A percentile compares a stretch with the other conserved stretches of the same genome.
Evolutionary conservation across 2,113 vertebrate genomes (phyloP).

Genomic region (Dendropsophus ebraccatus): DNA sequence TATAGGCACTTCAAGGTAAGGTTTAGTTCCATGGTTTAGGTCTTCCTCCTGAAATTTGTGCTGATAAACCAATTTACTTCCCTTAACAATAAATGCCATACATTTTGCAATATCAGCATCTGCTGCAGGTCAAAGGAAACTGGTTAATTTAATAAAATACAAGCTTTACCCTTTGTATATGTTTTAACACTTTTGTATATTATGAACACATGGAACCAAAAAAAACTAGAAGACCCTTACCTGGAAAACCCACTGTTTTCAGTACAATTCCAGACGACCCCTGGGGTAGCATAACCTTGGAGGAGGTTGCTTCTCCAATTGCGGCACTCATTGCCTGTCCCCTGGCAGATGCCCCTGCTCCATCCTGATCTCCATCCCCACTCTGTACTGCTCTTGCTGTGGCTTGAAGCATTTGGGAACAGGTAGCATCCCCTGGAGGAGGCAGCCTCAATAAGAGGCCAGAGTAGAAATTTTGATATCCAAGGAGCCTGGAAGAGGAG

Average conservation of each 20-base stretch:
- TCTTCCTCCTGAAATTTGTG: no score
- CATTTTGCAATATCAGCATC: no score
- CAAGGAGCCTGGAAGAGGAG: conserved; percentile 60
- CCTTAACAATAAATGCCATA: no score
- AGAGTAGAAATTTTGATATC: conserved; percentile 83
- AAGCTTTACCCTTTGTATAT: not conserved
- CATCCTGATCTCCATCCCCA: conserved; percentile 52
- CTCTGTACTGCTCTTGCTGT: conserved; percentile 75
- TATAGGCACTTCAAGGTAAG: no score
- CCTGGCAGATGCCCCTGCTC: conserved; percentile 40
- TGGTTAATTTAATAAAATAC: not conserved
- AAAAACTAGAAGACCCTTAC: conserved; percentile 16
- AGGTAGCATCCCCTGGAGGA: conserved; percentile 80
- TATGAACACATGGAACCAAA: not conserved
- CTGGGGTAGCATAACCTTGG: conserved; percentile 67
- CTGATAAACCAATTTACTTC: no score
- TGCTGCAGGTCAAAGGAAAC: no score
- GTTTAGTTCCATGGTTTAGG: no score
- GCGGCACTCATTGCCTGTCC: conserved; percentile 62
- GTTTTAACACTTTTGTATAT: not conserved
- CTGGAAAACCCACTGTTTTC: conserved; percentile 49
- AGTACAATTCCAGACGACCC: conserved; percentile 62
- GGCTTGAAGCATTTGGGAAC: conserved; percentile 83
- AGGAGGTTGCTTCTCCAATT: conserved; percentile 63
- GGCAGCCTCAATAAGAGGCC: conserved; percentile 83